Evolutionary conservation across 35 echinoderm and acorn worm species (phyloP), one percentile per base, ranked within the genome.

Genomic region (Holothuria glaberrima): DNA sequence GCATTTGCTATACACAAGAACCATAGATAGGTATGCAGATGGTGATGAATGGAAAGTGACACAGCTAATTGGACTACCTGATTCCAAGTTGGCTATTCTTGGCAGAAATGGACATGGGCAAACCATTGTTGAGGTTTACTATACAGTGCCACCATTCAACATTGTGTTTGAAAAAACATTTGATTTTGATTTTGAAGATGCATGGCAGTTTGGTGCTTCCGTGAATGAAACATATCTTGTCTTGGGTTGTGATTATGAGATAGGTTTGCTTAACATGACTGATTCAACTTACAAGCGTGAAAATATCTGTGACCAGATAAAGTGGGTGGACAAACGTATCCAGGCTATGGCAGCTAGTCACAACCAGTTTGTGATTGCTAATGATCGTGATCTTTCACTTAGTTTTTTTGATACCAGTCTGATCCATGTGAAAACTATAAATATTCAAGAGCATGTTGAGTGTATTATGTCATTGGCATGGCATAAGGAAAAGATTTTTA

Each of bases 181-280:
- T 36, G 58, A 22, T 21, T 84, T 12, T 60, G 57, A 35, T 5
- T 10, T 31, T 61, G 20, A 22, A 2, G 80, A 84, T 62, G 24
- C 59, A 9, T 84, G 80, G 80, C 80, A 84, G 59, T 84, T 84
- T 84, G 80, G 80, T 31, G 80, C 80, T 31, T 36, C 20, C 46
- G 1, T 59, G 17, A 36, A 20, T 29, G 57, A 27, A 28, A 63
- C 21, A 31, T 21, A 33, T 20, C 26, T 84, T 63, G 59, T 20
- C 1, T 34, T 61, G 0, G 80, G 80, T 17, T 84, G 80, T 33
- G 24, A 61, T 12, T 19, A 62, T 52, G 80, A 84, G 30, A 17
- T 84, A 1, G 80, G 80, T 22, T 58, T 84, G 30, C n/a, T 84
- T n/a, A 30, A 84, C 59, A 16, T 30, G 21, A 18, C 20, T 31